These are phyloP conservation scores for Odontocerum albicorne DNA, from an alignment of 2,888 invertebrate genomes.

Conservation along the genomic window DNA sequence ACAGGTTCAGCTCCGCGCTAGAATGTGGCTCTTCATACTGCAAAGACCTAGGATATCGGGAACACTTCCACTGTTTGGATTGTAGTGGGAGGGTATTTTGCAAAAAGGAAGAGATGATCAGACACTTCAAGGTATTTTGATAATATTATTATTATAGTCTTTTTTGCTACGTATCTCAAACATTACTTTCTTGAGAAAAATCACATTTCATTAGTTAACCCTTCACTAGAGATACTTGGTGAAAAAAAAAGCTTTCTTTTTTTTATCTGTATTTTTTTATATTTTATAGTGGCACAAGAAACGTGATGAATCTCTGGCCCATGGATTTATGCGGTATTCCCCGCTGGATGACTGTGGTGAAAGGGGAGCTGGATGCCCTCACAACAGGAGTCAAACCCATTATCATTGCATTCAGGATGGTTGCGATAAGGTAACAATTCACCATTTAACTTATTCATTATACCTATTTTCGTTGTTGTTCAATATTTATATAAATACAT, in stretches of 20 bases:
- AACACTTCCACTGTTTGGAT: constrained; percentile 90
- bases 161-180: no score
- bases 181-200: no score
- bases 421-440: constrained; percentile 70
- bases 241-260: no score
- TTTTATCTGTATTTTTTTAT: no score
- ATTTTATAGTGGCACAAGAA: constrained; percentile 91
- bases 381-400: constrained; percentile 93
- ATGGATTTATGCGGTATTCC: constrained; percentile 94
- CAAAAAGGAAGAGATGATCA: constrained; percentile 98
- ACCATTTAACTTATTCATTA: no score
- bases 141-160: no score
- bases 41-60: constrained; percentile 86
- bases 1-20: constrained; percentile 71
- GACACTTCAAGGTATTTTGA: constrained; percentile 85
- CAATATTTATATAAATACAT: no score
- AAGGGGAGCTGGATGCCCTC: constrained; percentile 81
- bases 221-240: no score
- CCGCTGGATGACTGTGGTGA: constrained; percentile 94
- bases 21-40: constrained; percentile 86
- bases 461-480: no score
- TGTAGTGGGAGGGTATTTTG: constrained; percentile 83
- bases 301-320: constrained; percentile 92
- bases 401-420: constrained; percentile 96
- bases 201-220: no score